These are phyloP conservation scores for Ctenoplectra terminalis DNA, from an alignment of 1,140 invertebrate genomes.

Conservation along the genomic window DNA sequence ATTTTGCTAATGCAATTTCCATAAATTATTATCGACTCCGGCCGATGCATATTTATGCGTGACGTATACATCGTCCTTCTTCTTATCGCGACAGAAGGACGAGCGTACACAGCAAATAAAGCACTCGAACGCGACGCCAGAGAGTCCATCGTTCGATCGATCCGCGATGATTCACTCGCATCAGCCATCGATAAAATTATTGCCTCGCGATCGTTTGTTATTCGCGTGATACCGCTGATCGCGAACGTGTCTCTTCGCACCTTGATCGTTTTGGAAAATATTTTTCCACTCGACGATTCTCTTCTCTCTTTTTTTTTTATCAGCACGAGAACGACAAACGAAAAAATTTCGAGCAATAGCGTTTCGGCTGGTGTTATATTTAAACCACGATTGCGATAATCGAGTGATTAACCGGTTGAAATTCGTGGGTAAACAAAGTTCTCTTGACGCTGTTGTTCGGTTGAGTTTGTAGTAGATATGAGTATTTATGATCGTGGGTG, in stretches of 20 bases:
- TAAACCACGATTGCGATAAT: conserved; percentile 15
- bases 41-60: conserved; percentile 35
- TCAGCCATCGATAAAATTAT: conserved; percentile 28
- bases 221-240: neutral
- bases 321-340: neutral
- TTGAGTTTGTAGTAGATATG: neutral
- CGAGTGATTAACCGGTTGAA: neutral
- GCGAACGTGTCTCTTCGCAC: no score
- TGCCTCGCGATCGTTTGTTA: neutral
- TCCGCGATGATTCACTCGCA: conserved; percentile 26
- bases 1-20: conserved; percentile 6
- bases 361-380: neutral
- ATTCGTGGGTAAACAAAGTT: neutral
- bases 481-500: no score
- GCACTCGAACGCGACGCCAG: neutral
- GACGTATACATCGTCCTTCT: conserved; percentile 39
- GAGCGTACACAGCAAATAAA: conserved; percentile 12
- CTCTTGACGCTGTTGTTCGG: neutral
- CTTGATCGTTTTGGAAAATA: neutral
- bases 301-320: neutral
- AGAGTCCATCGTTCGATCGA: conserved; percentile 5
- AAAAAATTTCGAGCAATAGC: neutral
- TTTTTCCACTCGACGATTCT: neutral
- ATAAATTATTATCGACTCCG: conserved; percentile 33
- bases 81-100: conserved; percentile 52